These are phyloP conservation scores for Belgica antarctica DNA, from an alignment of 2,888 invertebrate species.

Conservation along the genomic window DNA sequence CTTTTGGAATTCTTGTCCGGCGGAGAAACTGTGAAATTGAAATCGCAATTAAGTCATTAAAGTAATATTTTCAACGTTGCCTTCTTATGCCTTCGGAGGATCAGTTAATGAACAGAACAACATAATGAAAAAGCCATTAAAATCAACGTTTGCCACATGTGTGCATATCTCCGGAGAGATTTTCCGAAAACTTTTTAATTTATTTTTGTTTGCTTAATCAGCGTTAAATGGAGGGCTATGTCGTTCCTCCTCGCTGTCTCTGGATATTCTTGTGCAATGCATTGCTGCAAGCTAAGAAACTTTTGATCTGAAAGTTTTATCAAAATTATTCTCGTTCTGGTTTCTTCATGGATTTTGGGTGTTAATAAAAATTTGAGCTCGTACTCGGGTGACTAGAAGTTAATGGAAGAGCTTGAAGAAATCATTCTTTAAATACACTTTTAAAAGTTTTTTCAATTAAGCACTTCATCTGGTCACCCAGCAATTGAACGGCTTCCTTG, in stretches of 20 bases:
- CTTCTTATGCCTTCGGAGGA: neutral
- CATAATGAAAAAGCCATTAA: slow-evolving; percentile 41
- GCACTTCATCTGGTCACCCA: neutral
- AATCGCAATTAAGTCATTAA: slow-evolving; percentile 42
- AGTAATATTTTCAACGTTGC: neutral
- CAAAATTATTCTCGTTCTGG: too few relatives aligned
- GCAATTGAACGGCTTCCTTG: neutral
- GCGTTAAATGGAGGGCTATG: neutral
- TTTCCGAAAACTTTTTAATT: neutral
- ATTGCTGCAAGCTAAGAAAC: neutral
- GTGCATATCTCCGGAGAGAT: neutral
- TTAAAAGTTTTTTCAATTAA: neutral
- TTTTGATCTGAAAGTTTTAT: too few relatives aligned
- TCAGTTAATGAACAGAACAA: slow-evolving; percentile 36
- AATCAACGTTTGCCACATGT: slow-evolving; percentile 26
- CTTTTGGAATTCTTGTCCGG: neutral
- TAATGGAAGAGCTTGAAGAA: too few relatives aligned
- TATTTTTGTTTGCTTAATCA: slow-evolving; percentile 15
- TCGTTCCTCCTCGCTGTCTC: neutral
- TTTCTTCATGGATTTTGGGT: too few relatives aligned
- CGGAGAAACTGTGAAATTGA: slow-evolving; percentile 28
- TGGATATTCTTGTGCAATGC: neutral
- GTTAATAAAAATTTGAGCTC: too few relatives aligned
- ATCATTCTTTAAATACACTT: neutral
- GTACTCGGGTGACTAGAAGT: too few relatives aligned